phyloP scores from a whole-genome alignment of 2,113 vertebrate genomes.

The Otocyon megalotis region DNA sequence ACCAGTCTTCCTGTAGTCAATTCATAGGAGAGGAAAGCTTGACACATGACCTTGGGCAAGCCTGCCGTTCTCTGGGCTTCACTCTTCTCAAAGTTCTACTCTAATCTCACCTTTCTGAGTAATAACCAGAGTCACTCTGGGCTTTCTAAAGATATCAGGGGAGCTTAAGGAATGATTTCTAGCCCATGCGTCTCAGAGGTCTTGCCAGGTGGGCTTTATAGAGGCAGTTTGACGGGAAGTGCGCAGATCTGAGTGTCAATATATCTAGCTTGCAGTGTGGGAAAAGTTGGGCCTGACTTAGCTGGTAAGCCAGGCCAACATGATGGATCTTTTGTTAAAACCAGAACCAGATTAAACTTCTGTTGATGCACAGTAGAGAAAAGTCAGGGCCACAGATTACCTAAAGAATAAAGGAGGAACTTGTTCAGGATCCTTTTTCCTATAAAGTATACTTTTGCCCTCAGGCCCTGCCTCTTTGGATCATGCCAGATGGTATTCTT shows the following conservation, averaged over 20 bases:
- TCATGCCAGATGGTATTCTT: conserved; percentile 57
- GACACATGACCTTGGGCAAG: background rate
- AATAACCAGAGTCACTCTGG: background rate
- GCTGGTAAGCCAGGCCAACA: conserved; percentile 4
- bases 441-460: conserved; percentile 61
- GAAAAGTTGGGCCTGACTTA: conserved; percentile 43
- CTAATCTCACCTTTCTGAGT: conserved; percentile 56
- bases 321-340: conserved; percentile 54
- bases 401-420: conserved; percentile 42
- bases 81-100: conserved; percentile 28
- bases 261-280: background rate
- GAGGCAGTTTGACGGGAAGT: background rate
- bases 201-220: conserved; percentile 16
- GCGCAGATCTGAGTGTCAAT: background rate
- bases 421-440: conserved; percentile 20
- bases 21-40: background rate
- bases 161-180: conserved; percentile 36
- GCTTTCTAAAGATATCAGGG: background rate
- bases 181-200: background rate
- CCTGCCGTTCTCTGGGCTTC: background rate
- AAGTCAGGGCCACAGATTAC: conserved; percentile 38
- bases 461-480: conserved; percentile 62
- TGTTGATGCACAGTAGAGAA: conserved; percentile 6
- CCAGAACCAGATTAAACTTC: background rate
- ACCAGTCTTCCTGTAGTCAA: background rate